These are phyloP conservation scores for Yasuhikotakia modesta DNA, from an alignment of 2,797 vertebrate species.

Conservation along the genomic window DNA sequence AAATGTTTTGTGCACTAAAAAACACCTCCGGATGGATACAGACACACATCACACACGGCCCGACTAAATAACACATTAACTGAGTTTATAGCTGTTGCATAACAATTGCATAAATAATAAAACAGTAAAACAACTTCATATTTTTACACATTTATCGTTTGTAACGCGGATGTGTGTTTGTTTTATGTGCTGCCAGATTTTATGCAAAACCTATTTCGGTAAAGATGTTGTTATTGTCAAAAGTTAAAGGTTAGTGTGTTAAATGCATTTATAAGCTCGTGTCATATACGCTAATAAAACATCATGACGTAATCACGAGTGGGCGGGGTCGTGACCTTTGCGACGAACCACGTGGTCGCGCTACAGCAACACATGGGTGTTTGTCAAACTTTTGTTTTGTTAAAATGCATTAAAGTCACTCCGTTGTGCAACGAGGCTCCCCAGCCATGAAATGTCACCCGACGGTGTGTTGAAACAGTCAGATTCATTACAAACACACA, in stretches of 20 bases:
- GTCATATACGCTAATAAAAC: not conserved
- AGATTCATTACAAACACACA: not conserved
- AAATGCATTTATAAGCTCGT: not conserved
- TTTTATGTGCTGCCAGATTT: not conserved
- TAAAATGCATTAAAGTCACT: not conserved
- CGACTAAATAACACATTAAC: not conserved
- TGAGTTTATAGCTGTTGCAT: not conserved
- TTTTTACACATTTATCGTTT: no score
- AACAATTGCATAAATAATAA: not conserved
- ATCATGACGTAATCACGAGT: not conserved
- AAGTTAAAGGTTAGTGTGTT: no score
- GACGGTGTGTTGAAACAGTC: not conserved
- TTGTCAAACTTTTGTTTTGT: not conserved
- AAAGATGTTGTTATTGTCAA: no score
- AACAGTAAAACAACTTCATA: not conserved
- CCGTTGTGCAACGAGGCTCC: not conserved
- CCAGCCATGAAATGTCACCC: not conserved
- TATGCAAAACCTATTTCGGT: no score
- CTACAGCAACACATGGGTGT: not conserved
- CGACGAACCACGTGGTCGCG: not conserved
- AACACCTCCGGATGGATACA: not conserved
- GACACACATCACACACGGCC: not conserved
- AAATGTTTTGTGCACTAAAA: not conserved
- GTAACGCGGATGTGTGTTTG: not conserved
- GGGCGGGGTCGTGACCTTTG: not conserved